Percentiles rank a stretch among this genome's conserved stretches.
Conservation (phyloP, 1,140 invertebrate species). For the Temnothorax longispinosus region DNA sequence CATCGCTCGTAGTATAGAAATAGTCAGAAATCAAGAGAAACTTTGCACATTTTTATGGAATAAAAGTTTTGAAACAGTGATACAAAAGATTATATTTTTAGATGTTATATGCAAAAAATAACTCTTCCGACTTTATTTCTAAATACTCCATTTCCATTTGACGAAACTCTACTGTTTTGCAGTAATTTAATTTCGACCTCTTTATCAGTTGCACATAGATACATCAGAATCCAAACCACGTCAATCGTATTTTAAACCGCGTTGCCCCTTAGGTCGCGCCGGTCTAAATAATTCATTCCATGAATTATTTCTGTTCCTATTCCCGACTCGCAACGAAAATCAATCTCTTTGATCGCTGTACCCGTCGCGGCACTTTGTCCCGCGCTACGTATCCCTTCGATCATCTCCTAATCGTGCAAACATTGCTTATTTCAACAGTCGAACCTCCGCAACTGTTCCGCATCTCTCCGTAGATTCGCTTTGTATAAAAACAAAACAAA, state of each 20-base stretch:
- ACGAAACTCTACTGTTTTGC: not conserved
- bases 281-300: constrained; percentile 77
- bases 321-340: constrained; percentile 63
- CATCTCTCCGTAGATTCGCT: not conserved
- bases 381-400: not conserved
- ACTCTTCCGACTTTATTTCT: not conserved
- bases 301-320: constrained; percentile 77
- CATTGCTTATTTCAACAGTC: constrained; percentile 2
- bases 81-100: not conserved
- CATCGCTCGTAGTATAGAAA: not conserved
- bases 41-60: not conserved
- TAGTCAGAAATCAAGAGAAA: not conserved
- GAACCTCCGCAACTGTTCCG: not conserved
- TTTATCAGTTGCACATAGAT: not conserved
- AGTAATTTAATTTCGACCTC: constrained; percentile 23
- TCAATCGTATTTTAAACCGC: constrained; percentile 76
- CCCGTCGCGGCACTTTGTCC: constrained; percentile 22
- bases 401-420: constrained; percentile 24
- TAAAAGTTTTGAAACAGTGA: not conserved
- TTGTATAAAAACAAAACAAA: not conserved
- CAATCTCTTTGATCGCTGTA: constrained; percentile 66
- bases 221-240: constrained; percentile 38
- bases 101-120: not conserved
- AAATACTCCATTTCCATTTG: not conserved
- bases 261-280: constrained; percentile 38